Conservation (phyloP, 2,113 vertebrate species). For the Crotalus horridus region DNA sequence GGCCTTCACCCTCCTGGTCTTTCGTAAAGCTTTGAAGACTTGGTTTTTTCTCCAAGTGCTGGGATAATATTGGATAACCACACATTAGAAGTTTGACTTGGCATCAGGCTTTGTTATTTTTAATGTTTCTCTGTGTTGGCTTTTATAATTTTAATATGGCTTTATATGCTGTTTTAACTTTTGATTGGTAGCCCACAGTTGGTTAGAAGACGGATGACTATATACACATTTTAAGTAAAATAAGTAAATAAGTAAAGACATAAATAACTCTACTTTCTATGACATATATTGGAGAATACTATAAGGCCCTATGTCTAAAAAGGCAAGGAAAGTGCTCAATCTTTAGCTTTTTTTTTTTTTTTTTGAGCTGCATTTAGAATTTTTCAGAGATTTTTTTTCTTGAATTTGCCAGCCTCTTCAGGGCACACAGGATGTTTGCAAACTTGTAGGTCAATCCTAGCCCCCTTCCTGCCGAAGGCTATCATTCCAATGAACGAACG, state of each 20-base stretch:
- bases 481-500: slow-evolving; percentile 33
- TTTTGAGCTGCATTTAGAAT: not conserved
- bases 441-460: slow-evolving; percentile 39
- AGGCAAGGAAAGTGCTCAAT: not conserved
- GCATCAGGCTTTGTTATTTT: not conserved
- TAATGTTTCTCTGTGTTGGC: not conserved
- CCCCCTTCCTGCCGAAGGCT: slow-evolving; percentile 16
- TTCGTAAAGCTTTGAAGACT: not conserved
- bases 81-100: not conserved
- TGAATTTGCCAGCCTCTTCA: slow-evolving; percentile 8
- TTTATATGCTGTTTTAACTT: not conserved
- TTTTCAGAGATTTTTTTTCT: not conserved
- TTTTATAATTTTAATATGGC: not conserved
- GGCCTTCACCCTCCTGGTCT: not conserved
- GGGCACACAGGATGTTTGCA: slow-evolving; percentile 28
- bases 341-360: not conserved
- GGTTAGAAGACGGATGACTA: not conserved
- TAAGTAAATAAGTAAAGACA: not conserved
- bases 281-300: not conserved
- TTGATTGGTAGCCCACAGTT: not conserved
- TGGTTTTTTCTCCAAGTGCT: not conserved
- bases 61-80: not conserved
- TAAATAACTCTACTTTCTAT: not conserved
- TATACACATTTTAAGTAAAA: not conserved
- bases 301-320: not conserved